Conservation (phyloP, 2,888 invertebrate genomes). For the Synanthedon andrenaeformis region DNA sequence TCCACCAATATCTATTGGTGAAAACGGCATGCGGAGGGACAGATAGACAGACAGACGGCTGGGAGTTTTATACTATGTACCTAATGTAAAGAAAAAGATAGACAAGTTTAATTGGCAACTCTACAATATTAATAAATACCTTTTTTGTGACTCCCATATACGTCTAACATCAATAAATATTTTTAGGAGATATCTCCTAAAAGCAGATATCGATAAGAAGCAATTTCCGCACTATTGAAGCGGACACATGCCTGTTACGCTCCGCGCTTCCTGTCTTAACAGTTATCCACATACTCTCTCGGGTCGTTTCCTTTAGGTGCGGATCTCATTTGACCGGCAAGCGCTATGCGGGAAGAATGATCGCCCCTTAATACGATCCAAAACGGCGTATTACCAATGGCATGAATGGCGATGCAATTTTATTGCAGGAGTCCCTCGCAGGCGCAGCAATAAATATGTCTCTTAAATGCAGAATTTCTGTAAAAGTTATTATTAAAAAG, state of each 20-base stretch:
- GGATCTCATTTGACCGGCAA: not conserved
- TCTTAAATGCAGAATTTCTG: too few species aligned
- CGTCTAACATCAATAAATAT: too few species aligned
- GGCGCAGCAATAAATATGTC: not conserved
- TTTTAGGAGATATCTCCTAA: not conserved
- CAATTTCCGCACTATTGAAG: not conserved
- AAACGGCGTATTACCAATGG: constrained; percentile 9
- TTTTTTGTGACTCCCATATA: constrained; percentile 1
- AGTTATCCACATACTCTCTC: constrained; percentile 19
- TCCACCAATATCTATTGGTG: too few species aligned
- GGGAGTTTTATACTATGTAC: too few species aligned
- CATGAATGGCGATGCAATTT: constrained; percentile 21
- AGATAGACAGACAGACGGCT: too few species aligned
- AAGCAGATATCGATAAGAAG: not conserved
- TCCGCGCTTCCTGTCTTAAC: constrained; percentile 19
- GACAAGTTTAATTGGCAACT: too few species aligned
- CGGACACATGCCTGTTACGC: constrained; percentile 5
- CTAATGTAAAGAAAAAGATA: too few species aligned
- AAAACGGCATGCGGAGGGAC: too few species aligned
- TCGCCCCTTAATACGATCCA: constrained; percentile 27
- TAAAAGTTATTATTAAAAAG: too few species aligned
- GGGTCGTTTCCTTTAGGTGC: constrained; percentile 14
- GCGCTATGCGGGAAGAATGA: constrained; percentile 23
- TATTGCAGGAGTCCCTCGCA: constrained; percentile 21
- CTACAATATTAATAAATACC: too few species aligned